Evolutionary conservation across 2,888 invertebrate genomes (phyloP).

Genomic region (Habrosyne pyritoides): DNA sequence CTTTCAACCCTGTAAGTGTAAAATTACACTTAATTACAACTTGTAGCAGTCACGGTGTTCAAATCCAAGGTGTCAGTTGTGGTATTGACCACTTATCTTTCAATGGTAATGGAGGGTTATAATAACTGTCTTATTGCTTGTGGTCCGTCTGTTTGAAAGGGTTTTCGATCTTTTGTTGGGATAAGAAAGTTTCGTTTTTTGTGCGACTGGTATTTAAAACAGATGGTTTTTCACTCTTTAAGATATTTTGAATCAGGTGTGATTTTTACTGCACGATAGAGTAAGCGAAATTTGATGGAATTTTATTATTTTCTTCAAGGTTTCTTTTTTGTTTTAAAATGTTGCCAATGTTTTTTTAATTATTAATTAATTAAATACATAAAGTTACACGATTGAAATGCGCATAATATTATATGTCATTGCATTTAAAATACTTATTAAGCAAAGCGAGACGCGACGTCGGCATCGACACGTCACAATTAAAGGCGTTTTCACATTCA

Average conservation of each 20-base stretch:
- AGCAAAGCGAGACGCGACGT: constrained; percentile 24
- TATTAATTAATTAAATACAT: too few species aligned
- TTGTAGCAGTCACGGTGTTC: constrained; percentile 67
- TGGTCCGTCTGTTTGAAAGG: constrained; percentile 51
- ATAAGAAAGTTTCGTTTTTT: constrained; percentile 41
- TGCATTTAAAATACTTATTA: constrained; percentile 36
- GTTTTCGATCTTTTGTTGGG: constrained; percentile 54
- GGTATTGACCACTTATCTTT: constrained; percentile 73
- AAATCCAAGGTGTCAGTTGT: constrained; percentile 72
- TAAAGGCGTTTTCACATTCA: constrained; percentile 71
- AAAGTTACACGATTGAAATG: too few species aligned
- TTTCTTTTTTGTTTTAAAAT: not conserved
- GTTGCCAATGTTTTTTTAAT: too few species aligned
- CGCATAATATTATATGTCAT: not conserved
- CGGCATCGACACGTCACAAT: constrained; percentile 61
- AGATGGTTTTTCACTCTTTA: not conserved
- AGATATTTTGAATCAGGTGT: not conserved
- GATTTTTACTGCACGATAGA: too few species aligned
- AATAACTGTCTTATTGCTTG: constrained; percentile 48
- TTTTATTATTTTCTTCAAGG: too few species aligned
- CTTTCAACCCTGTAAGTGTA: constrained; percentile 59
- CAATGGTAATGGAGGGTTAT: constrained; percentile 45
- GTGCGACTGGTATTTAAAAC: constrained; percentile 7
- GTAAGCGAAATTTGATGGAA: too few species aligned
- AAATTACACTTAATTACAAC: constrained; percentile 73